A percentile compares a stretch with the other conserved stretches of the same genome.
phyloP scores from a whole-genome alignment of 2,888 invertebrate genomes.

The Pocota personata region DNA sequence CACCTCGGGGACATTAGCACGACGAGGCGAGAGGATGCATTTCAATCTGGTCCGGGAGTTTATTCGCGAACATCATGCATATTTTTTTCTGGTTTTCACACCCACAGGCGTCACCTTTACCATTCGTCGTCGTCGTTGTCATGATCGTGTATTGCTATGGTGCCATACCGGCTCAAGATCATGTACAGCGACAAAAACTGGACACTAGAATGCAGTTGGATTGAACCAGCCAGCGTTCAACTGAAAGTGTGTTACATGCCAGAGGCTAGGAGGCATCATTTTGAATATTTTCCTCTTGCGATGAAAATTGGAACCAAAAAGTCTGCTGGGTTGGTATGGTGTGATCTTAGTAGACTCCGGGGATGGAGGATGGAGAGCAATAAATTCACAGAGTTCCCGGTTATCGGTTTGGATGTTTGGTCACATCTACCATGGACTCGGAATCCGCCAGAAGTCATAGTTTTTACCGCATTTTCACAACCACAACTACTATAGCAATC shows the following conservation, averaged over 20 bases:
- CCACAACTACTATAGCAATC: constrained; percentile 7
- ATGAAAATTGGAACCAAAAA: constrained; percentile 59
- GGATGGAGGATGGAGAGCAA: constrained; percentile 32
- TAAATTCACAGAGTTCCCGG: constrained; percentile 58
- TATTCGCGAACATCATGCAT: constrained; percentile 50
- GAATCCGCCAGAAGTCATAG: constrained; percentile 55
- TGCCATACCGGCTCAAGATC: constrained; percentile 59
- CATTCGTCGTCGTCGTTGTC: constrained; percentile 42
- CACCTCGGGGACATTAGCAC: constrained; percentile 45
- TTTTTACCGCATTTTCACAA: constrained; percentile 24
- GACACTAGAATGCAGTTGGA: constrained; percentile 30
- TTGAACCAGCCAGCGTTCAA: not conserved
- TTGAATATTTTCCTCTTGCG: constrained; percentile 26
- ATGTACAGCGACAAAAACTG: constrained; percentile 61
- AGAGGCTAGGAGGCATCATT: constrained; percentile 46
- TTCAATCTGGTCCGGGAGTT: constrained; percentile 48
- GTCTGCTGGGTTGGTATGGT: constrained; percentile 21
- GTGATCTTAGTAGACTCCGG: not conserved
- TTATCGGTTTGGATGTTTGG: constrained; percentile 66
- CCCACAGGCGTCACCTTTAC: constrained; percentile 72
- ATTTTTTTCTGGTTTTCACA: constrained; percentile 61
- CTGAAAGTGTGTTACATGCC: constrained; percentile 52
- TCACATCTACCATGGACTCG: constrained; percentile 55
- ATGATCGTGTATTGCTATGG: constrained; percentile 29
- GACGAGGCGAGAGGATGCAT: constrained; percentile 34